A percentile compares a stretch with the other conserved stretches of the same genome.
Conservation (phyloP, 2,797 vertebrate species). For the Enteromius unitaeniatus region DNA sequence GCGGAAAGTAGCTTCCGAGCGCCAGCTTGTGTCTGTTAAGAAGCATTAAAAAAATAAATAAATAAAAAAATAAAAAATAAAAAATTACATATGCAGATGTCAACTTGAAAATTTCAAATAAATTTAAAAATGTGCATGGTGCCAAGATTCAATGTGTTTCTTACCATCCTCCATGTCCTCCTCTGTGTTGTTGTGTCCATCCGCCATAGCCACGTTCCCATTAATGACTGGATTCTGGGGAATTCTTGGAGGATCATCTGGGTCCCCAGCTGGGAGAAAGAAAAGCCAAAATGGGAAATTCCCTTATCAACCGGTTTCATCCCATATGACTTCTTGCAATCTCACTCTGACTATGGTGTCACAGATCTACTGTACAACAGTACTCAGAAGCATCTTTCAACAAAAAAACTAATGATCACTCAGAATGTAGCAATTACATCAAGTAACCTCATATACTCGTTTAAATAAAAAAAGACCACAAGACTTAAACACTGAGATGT, state of each 20-base stretch:
- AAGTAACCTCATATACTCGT: not conserved
- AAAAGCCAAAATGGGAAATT: not conserved
- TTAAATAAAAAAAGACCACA: not conserved
- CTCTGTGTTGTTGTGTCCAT: conserved; percentile 96
- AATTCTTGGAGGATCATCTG: conserved; percentile 98
- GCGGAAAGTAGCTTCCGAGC: conserved; percentile 97
- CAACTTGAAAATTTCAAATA: not conserved
- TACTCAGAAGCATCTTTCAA: not conserved
- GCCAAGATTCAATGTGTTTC: conserved; percentile 47
- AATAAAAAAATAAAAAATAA: too few relatives aligned
- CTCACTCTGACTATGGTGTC: not conserved
- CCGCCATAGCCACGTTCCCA: conserved; percentile 95
- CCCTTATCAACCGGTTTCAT: not conserved
- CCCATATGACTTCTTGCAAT: not conserved
- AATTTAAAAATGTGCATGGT: not conserved
- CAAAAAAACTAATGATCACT: not conserved
- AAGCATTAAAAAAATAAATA: not conserved
- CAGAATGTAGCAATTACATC: not conserved
- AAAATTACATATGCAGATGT: too few relatives aligned
- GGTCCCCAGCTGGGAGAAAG: conserved; percentile 87
- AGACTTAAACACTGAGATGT: not conserved
- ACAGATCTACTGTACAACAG: not conserved
- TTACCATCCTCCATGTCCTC: conserved; percentile 99
- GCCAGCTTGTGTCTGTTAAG: conserved; percentile 94
- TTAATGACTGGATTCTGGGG: conserved; percentile 97